A percentile compares a stretch with the other conserved stretches of the same genome.
These are phyloP conservation scores for Pegea sp. DNA, from an alignment of 23 tunicate species.

Conservation along the genomic window DNA sequence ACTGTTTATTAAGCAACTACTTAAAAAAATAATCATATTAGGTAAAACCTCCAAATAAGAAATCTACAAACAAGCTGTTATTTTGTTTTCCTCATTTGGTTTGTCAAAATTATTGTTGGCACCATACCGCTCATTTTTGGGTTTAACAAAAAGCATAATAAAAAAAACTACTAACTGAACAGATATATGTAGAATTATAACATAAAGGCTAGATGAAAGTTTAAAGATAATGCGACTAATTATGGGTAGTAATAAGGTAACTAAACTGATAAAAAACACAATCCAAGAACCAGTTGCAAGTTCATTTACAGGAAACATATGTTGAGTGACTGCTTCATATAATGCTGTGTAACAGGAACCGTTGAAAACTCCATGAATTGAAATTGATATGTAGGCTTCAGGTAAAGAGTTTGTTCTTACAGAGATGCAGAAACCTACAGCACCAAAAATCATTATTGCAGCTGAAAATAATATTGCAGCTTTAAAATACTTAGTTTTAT, in stretches of 20 bases:
- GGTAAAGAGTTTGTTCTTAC: neutral
- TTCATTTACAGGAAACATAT: constrained; percentile 44
- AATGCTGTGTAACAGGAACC: constrained; percentile 49
- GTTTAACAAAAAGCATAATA: constrained; percentile 5
- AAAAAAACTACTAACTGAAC: constrained; percentile 9
- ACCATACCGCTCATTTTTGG: constrained; percentile 17
- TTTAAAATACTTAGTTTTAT: constrained; percentile 17
- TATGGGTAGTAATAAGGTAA: constrained; percentile 13
- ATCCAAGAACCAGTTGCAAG: constrained; percentile 44
- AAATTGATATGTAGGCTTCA: constrained; percentile 14
- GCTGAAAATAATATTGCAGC: too few relatives aligned
- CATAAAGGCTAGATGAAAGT: constrained; percentile 3
- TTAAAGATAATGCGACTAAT: constrained; percentile 18
- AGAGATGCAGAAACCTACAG: constrained; percentile 9
- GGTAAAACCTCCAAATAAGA: too few relatives aligned
- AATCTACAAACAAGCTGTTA: too few relatives aligned
- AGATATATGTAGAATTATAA: constrained; percentile 6
- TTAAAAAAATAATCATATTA: too few relatives aligned
- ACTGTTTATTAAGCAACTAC: too few relatives aligned
- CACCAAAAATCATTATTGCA: constrained; percentile 11
- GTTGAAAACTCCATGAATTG: constrained; percentile 32
- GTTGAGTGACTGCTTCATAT: constrained; percentile 43
- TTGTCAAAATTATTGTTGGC: too few relatives aligned
- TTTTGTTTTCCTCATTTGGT: too few relatives aligned
- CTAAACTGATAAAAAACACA: constrained; percentile 15